phyloP scores from a whole-genome alignment of 2,113 vertebrate species.

The Microtus pennsylvanicus region DNA sequence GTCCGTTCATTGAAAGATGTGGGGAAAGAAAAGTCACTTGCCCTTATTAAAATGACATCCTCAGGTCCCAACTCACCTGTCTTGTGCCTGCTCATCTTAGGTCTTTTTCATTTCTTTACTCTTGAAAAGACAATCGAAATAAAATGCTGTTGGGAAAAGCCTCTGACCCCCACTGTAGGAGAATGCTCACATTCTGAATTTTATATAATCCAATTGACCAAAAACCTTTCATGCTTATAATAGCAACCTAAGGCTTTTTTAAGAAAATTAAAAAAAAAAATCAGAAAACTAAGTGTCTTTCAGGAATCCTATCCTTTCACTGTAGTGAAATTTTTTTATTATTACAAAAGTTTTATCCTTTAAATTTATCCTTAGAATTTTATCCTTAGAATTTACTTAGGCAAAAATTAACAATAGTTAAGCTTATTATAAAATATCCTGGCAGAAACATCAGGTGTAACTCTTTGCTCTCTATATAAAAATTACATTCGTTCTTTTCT shows the following conservation, averaged over 20 bases:
- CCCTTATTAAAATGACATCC: background rate
- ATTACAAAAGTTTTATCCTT: constrained; percentile 48
- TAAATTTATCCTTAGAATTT: constrained; percentile 36
- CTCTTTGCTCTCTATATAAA: constrained; percentile 48
- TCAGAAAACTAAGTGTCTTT: constrained; percentile 56
- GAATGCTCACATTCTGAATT: constrained; percentile 58
- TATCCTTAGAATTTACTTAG: constrained; percentile 52
- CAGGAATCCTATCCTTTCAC: constrained; percentile 47
- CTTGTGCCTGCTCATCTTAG: background rate
- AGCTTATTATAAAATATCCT: constrained; percentile 62
- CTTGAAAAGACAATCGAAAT: constrained; percentile 43
- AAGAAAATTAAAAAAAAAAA: constrained; percentile 33
- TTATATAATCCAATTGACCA: constrained; percentile 61
- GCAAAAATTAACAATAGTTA: constrained; percentile 54
- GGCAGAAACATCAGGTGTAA: constrained; percentile 53
- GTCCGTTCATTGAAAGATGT: background rate
- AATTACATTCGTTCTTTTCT: background rate
- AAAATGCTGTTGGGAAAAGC: constrained; percentile 35
- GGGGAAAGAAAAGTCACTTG: background rate
- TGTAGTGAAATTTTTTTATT: constrained; percentile 53
- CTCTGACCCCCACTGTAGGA: constrained; percentile 12
- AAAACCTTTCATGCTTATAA: constrained; percentile 58
- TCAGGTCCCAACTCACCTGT: background rate
- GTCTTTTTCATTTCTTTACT: background rate
- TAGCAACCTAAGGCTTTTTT: constrained; percentile 41